Base-by-base conservation (phyloP, 2,797 vertebrate genomes). In the Clarias pachynema region DNA sequence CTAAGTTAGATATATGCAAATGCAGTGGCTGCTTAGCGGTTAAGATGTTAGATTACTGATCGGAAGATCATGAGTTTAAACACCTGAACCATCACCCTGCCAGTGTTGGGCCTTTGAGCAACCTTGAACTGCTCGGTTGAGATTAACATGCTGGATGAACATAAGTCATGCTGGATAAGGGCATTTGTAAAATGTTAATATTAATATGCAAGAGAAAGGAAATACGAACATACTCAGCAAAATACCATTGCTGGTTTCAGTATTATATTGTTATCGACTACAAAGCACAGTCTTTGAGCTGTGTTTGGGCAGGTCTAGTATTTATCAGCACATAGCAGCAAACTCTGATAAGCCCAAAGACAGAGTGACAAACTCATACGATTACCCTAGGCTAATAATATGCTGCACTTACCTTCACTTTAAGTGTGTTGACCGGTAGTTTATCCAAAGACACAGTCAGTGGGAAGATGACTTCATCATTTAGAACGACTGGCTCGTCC, bases 381-480 rank as follows among this genome's bases (percentile, higher is more conserved):
- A 49, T 59, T 81, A 16, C 29, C 29, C 6, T 2, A 10, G 34
- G 3, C 6, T 26, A 53, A 63, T 40, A 34, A 83, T 59, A 57
- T 26, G 4, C 14, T 22, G 5, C 70, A 26, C 93, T 94, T 81
- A 98, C 97, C 96, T 98, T 98, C 81, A 97, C 97, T 91, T 98
- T 98, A 18, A 96, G 92, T 14, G 97, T 97, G 91, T 92, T 96
- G 83, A 97, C 97, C 0, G 97, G 97, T 44, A 98, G 95, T 89
- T 96, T 96, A 91, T 97, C 97, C 90, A 98, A 91, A 14, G 97
- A 96, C 40, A 98, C 96, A 0, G 97, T 97, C 85, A 98, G 95
- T 0, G 97, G 97, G 88, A 98, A 98, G 90, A 98, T 97, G 34
- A 98, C 97, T 89, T 98, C 97, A 81, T 98, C 97, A 0, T 94